These are phyloP conservation scores for Bergia sp. DNA, from an alignment of 92 coral and sea anemone species.

Conservation along the genomic window DNA sequence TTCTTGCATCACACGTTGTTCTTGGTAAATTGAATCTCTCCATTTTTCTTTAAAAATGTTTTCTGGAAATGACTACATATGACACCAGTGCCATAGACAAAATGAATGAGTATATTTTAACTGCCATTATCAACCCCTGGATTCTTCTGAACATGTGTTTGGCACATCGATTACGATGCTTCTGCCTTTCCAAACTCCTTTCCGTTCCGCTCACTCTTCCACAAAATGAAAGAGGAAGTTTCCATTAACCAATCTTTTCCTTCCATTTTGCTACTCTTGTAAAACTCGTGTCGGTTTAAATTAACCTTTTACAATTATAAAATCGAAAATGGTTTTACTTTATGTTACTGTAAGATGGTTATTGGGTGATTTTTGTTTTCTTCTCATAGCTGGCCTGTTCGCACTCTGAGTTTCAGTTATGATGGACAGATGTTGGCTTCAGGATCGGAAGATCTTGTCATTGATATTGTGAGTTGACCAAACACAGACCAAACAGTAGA, in stretches of 20 bases:
- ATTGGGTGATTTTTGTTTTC: not conserved
- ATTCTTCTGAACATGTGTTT: too few species aligned
- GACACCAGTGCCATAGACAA: too few species aligned
- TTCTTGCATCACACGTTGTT: too few species aligned
- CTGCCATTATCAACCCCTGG: too few species aligned
- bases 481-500: too few species aligned
- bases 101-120: too few species aligned
- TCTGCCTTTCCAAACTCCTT: too few species aligned
- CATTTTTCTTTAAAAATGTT: too few species aligned
- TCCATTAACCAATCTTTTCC: not conserved
- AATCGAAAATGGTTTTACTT: not conserved
- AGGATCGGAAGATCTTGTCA: constrained; percentile 97
- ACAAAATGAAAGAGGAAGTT: not conserved
- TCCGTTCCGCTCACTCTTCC: too few species aligned
- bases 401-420: constrained; percentile 97
- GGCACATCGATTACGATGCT: too few species aligned
- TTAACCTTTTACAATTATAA: not conserved
- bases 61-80: too few species aligned
- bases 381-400: constrained; percentile 90
- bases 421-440: constrained; percentile 99
- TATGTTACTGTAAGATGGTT: not conserved
- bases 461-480: constrained; percentile 81
- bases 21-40: too few species aligned
- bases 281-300: not conserved
- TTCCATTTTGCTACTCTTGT: not conserved